Conservation (phyloP, 2,113 vertebrate species). For the Bos taurus region ARS-UCD2.0 NC_037335.1:13295501-13296000, state of each 20-base stretch:
- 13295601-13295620: background rate
- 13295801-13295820: background rate
- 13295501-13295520: background rate
- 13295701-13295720: background rate
- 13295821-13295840: background rate
- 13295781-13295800: constrained; percentile 19
- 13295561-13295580: background rate
- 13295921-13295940: background rate
- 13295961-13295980: background rate
- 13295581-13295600: background rate
- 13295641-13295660: background rate
- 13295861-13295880: background rate
- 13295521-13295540: background rate
- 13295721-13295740: background rate
- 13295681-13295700: background rate
- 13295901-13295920: background rate
- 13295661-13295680: background rate
- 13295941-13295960: background rate
- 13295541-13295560: background rate
- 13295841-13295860: background rate
- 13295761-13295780: background rate
- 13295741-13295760: background rate
- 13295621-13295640: background rate
- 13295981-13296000: background rate
- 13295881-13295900: background rate